A percentile compares a stretch with the other conserved stretches of the same genome.
Evolutionary conservation across 1,140 invertebrate genomes (phyloP).

Genomic region (Pseudachorutes palmiensis): DNA sequence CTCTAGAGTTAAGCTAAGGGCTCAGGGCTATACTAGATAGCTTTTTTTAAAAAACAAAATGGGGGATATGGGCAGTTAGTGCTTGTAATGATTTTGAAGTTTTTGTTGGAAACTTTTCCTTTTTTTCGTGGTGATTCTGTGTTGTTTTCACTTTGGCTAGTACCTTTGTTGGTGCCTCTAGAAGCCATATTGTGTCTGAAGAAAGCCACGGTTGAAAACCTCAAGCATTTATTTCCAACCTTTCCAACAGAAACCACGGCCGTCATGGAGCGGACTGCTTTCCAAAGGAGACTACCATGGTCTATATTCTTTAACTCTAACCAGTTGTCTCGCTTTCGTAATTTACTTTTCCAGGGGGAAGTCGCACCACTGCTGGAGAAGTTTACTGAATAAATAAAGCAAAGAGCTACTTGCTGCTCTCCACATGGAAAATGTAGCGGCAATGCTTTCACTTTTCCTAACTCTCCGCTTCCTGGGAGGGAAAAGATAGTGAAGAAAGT

Average conservation of each 20-base stretch:
- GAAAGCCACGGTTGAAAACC: conserved; percentile 5
- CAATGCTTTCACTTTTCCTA: neutral
- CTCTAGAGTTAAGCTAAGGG: no score
- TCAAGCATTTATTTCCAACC: conserved; percentile 4
- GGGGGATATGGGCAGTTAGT: no score
- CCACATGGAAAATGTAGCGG: neutral
- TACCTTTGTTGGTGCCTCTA: neutral
- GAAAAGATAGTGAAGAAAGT: conserved; percentile 1
- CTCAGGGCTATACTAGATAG: no score
- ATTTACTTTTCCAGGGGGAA: neutral
- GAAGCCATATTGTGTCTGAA: neutral
- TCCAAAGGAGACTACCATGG: neutral
- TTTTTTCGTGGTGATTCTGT: neutral
- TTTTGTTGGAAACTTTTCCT: no score
- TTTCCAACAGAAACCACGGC: no score
- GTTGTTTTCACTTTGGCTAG: neutral
- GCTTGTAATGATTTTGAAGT: no score
- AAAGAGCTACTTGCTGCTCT: neutral
- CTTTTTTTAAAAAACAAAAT: no score
- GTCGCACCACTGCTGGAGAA: neutral
- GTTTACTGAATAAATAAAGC: conserved; percentile 9
- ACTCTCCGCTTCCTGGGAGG: neutral
- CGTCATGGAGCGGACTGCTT: no score
- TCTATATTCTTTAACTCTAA: neutral
- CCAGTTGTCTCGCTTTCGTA: neutral